These are phyloP conservation scores for Matsumurasca onukii DNA, from an alignment of 1,140 invertebrate genomes.

Conservation along the genomic window DNA sequence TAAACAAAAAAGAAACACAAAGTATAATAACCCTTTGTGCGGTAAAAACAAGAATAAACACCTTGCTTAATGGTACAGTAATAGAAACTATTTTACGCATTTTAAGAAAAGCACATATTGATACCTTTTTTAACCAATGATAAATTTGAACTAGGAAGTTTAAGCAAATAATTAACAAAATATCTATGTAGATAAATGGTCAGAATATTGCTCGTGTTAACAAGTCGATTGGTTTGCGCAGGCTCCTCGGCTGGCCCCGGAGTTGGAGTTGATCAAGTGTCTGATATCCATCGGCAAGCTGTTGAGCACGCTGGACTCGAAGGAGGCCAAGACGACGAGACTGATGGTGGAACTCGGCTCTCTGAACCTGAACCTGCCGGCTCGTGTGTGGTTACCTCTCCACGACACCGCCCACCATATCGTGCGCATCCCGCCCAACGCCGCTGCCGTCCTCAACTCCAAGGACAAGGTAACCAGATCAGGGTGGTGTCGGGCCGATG, in stretches of 20 bases:
- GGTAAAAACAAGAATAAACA: too few species aligned
- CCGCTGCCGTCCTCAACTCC: slow-evolving; percentile 96
- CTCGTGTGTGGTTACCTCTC: slow-evolving; percentile 95
- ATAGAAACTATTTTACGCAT: too few species aligned
- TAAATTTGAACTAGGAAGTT: too few species aligned
- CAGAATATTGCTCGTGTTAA: neutral
- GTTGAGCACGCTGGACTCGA: slow-evolving; percentile 86
- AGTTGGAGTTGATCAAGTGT: slow-evolving; percentile 84
- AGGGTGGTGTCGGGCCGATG: too few species aligned
- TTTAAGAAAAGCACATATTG: too few species aligned
- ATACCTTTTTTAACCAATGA: too few species aligned
- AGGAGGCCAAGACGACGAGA: slow-evolving; percentile 88
- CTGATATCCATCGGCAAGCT: slow-evolving; percentile 90
- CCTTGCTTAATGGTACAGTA: too few species aligned
- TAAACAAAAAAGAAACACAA: too few species aligned
- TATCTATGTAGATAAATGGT: too few species aligned
- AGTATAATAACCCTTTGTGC: too few species aligned
- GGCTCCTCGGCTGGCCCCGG: slow-evolving; percentile 79
- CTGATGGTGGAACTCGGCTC: slow-evolving; percentile 89
- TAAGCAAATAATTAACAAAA: too few species aligned
- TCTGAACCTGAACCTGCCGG: slow-evolving; percentile 95
- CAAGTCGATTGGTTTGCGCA: slow-evolving; percentile 45
- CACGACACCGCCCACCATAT: slow-evolving; percentile 75
- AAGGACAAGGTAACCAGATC: slow-evolving; percentile 92
- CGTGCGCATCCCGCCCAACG: slow-evolving; percentile 89